phyloP scores from a whole-genome alignment of 2,113 vertebrate genomes.

The rabbit (Oryctolagus cuniculus) region DNA sequence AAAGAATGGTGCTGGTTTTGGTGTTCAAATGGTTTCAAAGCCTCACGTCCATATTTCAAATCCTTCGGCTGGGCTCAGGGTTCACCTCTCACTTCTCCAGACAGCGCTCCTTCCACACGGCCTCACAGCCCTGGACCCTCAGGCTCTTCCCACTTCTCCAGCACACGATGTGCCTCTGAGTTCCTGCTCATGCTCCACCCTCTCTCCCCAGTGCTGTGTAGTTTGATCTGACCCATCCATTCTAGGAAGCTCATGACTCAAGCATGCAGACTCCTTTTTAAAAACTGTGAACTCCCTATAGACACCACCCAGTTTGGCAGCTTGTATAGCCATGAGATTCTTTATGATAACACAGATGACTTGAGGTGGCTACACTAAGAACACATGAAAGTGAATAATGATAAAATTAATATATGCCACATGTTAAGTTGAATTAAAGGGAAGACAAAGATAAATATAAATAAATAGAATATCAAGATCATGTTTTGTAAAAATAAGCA shows the following conservation, averaged over 20 bases:
- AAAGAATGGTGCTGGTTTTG: not conserved
- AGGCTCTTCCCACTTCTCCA: not conserved
- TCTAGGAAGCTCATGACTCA: not conserved
- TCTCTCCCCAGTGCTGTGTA: not conserved
- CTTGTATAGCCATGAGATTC: not conserved
- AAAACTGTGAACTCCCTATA: not conserved
- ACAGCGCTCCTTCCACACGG: not conserved
- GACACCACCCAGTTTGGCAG: not conserved
- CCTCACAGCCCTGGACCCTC: fast-evolving
- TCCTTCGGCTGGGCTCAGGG: no score
- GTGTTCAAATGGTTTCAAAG: not conserved
- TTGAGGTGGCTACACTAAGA: conserved; percentile 16
- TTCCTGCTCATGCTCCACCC: not conserved
- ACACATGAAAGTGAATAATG: not conserved
- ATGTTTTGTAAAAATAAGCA: not conserved
- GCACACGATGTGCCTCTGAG: not conserved
- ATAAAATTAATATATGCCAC: not conserved
- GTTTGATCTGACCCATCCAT: conserved; percentile 2
- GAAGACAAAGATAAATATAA: not conserved
- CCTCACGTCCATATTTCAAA: not conserved
- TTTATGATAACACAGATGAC: not conserved
- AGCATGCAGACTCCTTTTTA: not conserved
- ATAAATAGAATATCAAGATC: not conserved
- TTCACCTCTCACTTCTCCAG: not conserved
- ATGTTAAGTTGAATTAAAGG: not conserved